Base-by-base conservation (phyloP, 2,797 vertebrate genomes). In the Oreortyx pictus region DNA sequence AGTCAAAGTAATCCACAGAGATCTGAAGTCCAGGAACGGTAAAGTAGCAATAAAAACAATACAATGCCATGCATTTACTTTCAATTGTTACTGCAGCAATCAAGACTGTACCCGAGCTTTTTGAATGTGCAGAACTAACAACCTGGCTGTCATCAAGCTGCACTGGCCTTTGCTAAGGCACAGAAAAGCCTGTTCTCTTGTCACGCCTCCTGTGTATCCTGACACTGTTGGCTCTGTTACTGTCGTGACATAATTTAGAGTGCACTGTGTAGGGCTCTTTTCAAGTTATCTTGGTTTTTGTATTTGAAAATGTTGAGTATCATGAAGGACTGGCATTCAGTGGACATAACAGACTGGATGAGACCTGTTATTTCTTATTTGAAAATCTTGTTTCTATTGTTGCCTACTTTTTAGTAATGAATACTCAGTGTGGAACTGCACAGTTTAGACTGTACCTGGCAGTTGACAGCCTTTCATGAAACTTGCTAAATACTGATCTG, bases 1-100 rank as follows among this genome's bases (percentile, higher is more conserved):
- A 1, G 97, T 99, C 37, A 99, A 98, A 96, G 99, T 99, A 96
- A 99, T 99, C 97, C 99, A 99, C 98, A 97, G 99, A 97, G 99
- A 99, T 96, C 98, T 99, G 66, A 99, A 99, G 95, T 99, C 99
- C 96, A 98, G 99, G 96, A 99, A 99, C 82, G 99, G 99, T 99
- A 98, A 98, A 67, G 94, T 94, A 95, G 33, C 71, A 78, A 20
- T 56, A 56, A 56, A 77, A 80, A 27, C 74, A 35, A 54, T 77
- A 82, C 86, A 87, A 71, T 0, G 0, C 81, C 47, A 31, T 84
- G n/a, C 39, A 7, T 93, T 92, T 88, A 62, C 56, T 87, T 15
- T 65, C 60, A 67, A 59, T 31, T 41, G 7, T 83, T 94, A 86
- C 67, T 35, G 35, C 46, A 27, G 41, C 3, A 1, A 65, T 92